phyloP scores from a whole-genome alignment of 2,888 invertebrate species.

The Caenorhabditis becei region DNA sequence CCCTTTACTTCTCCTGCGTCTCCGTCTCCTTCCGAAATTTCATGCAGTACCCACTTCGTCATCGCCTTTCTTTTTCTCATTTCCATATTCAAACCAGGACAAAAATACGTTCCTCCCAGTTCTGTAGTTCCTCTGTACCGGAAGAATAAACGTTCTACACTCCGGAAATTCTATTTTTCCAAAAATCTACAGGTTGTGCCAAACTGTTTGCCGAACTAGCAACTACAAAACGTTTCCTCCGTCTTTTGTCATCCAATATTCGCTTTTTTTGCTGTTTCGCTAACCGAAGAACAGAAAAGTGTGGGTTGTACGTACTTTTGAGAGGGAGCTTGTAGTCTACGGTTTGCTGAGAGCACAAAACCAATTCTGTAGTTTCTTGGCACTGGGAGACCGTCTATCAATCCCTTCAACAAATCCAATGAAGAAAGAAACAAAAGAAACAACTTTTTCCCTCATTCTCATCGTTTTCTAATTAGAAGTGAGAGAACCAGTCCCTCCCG shows the following conservation, averaged over 20 bases:
- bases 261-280: neutral
- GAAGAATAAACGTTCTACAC: neutral
- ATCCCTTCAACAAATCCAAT: neutral
- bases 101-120: too few species aligned
- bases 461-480: conserved; percentile 33
- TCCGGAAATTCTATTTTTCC: neutral
- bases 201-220: conserved; percentile 39
- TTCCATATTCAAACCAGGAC: neutral
- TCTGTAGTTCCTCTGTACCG: too few species aligned
- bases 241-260: conserved; percentile 21
- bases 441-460: neutral
- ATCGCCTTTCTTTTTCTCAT: conserved; percentile 33
- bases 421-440: conserved; percentile 14
- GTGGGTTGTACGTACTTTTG: conserved; percentile 24
- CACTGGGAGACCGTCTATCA: neutral
- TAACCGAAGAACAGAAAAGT: conserved; percentile 30
- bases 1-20: conserved; percentile 34
- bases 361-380: conserved; percentile 2
- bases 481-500: conserved; percentile 41
- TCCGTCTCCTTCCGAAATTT: conserved; percentile 27
- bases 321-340: conserved; percentile 7
- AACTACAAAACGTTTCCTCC: conserved; percentile 30
- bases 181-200: conserved; percentile 8
- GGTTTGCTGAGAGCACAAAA: conserved; percentile 21
- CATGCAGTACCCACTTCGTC: conserved; percentile 38